Conservation (phyloP, 2,888 invertebrate genomes). For the Boloria selene region DNA sequence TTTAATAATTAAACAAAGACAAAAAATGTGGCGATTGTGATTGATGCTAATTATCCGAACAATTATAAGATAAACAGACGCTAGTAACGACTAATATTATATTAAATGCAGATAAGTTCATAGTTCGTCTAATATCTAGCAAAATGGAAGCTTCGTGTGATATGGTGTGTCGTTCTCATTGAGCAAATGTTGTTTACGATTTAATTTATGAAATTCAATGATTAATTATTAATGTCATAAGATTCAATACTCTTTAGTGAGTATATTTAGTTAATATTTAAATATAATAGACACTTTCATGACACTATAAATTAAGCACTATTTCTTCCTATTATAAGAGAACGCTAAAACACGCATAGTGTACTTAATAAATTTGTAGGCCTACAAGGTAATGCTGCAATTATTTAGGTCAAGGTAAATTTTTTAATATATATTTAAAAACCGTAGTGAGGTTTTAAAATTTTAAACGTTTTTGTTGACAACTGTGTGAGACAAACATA, state of each 20-base stretch:
- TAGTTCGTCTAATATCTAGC: conserved; percentile 48
- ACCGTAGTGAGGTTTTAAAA: no score
- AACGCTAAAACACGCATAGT: conserved; percentile 21
- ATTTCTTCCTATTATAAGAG: conserved; percentile 7
- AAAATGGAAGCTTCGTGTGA: conserved; percentile 61
- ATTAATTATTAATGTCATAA: conserved; percentile 16
- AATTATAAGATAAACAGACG: conserved; percentile 10
- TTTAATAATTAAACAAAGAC: no score
- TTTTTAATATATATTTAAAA: conserved; percentile 1
- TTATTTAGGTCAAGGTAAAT: neutral
- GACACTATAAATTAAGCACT: conserved; percentile 5
- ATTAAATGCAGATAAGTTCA: conserved; percentile 36
- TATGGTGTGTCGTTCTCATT: conserved; percentile 58
- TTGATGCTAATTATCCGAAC: no score
- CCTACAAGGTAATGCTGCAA: conserved; percentile 3
- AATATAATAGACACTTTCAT: conserved; percentile 4
- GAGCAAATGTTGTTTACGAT: conserved; percentile 50
- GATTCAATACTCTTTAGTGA: neutral
- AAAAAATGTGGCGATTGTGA: no score
- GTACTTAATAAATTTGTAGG: conserved; percentile 2
- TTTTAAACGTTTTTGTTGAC: no score
- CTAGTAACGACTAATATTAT: conserved; percentile 26
- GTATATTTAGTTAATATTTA: neutral
- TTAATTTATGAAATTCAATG: neutral
- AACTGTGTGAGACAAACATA: no score